Evolutionary conservation across 2,888 invertebrate genomes (phyloP), one percentile per base, ranked within the genome.

Genomic region (Brachyopa scutellaris): DNA sequence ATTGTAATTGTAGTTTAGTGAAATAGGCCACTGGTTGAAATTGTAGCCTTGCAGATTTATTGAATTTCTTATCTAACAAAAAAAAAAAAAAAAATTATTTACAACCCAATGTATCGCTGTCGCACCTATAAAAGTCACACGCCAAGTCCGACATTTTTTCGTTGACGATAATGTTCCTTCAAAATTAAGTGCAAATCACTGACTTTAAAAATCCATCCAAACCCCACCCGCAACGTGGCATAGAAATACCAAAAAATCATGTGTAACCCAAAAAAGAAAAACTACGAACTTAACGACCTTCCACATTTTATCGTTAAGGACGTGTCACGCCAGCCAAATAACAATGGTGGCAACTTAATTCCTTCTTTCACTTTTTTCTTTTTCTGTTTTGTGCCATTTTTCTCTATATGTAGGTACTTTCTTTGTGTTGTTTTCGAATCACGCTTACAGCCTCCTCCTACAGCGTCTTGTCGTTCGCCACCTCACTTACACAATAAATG

Each of bases 261-360:
- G 61, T 61, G 49, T 70, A 70, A 59, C 40, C 53, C 13, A n/a
- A 15, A 51, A 36, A 13, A 21, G 33, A 47, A 31, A 8, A 57
- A 38, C 29, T 53, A 11, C 29, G 7, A 53, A 61, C 49, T 57
- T 59, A 66, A 66, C 66, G 74, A 66, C 66, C 40, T 74, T 59
- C 38, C 45, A 29, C 55, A 74, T 55, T n/a, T 49, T 59, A 69
- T 59, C 57, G 57, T n/a, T 49, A 17, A 31, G 66, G 66, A 74
- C 49, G 57, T 74, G 66, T 66, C 74, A 57, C 66, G 66, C 51
- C 55, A 57, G 66, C 66, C 36, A 69, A 47, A 55, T 55, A 45
- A 74, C 57, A 66, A 66, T 66, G 57, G 57, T 74, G 55, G 73
- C 38, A 64, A 47, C 55, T 73, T 64, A 64, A 64, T 66, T 66